Evolutionary conservation across 2,797 vertebrate genomes (phyloP), one percentile per base, ranked within the genome.

Genomic region (Sebastiscus albofasciatus): DNA sequence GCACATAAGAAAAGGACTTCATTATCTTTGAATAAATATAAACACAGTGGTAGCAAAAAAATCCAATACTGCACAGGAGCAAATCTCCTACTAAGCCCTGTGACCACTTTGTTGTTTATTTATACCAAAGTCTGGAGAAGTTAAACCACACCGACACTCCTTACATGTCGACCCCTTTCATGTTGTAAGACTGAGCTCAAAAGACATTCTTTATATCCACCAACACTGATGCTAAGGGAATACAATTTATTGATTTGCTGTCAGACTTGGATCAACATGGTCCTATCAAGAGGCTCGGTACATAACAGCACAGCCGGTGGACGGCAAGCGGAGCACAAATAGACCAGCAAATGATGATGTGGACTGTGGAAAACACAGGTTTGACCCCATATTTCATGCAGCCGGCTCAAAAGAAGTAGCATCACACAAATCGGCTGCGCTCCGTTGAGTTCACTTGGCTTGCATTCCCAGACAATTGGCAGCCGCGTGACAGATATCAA

Each of bases 161-260:
- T 89, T 88, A 90, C 86, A 89, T 82, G 89, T 86, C 6, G 75
- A 90, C 84, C 75, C 42, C 77, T 92, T 93, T 93, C 82, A 91
- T 93, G 88, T 90, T 87, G 80, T 81, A 77, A 90, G 83, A 84
- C 89, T 72, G 77, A 83, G 81, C 90, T 93, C 83, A 86, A 89
- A 94, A 94, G 85, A 92, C 82, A 72, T 80, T 84, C 87, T 81
- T 90, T 89, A 74, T 77, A 89, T 92, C 89, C 83, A 83, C 75
- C 74, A 83, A 89, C 90, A 82, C 67, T 58, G 86, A 89, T 77
- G 74, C 84, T 60, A 46, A 73, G 87, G 87, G 87, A 92, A 93
- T 89, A 90, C 79, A 85, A 84, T 91, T 87, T 83, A 95, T 94
- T 82, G 94, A 95, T 94, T 94, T 92, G 62, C 87, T 91, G 90